A percentile compares a stretch with the other conserved stretches of the same genome.
Evolutionary conservation across 1,140 invertebrate species (phyloP).

Genomic region (Mamestra configurata): DNA sequence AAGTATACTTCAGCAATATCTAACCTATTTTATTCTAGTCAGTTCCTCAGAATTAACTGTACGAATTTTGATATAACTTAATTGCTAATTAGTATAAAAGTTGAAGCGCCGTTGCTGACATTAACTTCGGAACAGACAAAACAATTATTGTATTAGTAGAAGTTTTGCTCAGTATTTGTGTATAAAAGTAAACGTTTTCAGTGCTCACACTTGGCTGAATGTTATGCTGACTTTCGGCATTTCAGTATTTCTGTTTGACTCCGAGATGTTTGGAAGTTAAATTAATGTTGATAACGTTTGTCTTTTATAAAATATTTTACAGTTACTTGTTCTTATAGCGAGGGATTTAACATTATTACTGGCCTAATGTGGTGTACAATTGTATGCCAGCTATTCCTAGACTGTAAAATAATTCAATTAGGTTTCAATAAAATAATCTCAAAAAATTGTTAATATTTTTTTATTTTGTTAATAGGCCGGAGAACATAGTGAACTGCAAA

Average conservation of each 20-base stretch:
- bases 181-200: slow-evolving; percentile 13
- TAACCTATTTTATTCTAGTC: background rate
- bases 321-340: background rate
- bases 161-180: slow-evolving; percentile 24
- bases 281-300: slow-evolving; percentile 17
- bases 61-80: slow-evolving; percentile 42
- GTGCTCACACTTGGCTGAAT: slow-evolving; percentile 5
- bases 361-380: background rate
- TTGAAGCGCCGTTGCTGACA: slow-evolving; percentile 18
- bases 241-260: slow-evolving; percentile 9
- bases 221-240: slow-evolving; percentile 9
- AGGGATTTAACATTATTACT: background rate
- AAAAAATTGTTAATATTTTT: too few relatives aligned
- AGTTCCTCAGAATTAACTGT: background rate
- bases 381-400: too few relatives aligned
- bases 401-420: too few relatives aligned
- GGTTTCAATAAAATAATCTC: too few relatives aligned
- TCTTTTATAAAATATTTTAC: background rate
- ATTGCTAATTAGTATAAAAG: slow-evolving; percentile 46
- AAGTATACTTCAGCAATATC: too few relatives aligned
- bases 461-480: too few relatives aligned
- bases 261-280: slow-evolving; percentile 16
- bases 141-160: slow-evolving; percentile 44
- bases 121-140: slow-evolving; percentile 36
- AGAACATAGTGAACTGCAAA: too few relatives aligned